These are phyloP conservation scores for Cavia aperea DNA, from an alignment of 2,113 vertebrate species.

Conservation along the genomic window DNA sequence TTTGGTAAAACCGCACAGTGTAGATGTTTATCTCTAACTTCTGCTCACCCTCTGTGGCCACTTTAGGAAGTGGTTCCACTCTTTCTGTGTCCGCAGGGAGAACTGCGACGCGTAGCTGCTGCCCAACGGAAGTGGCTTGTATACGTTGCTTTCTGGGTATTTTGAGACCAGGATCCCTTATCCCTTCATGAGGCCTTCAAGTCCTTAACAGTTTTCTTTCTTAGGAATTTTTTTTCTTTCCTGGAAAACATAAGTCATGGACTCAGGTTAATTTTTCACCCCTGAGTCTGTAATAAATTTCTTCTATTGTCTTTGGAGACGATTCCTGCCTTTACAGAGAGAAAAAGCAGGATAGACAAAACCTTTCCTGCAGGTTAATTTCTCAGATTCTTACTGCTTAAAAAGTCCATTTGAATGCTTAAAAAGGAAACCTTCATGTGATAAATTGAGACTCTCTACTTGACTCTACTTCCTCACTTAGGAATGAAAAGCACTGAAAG, in stretches of 20 bases:
- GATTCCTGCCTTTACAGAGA: neutral
- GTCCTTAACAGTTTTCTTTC: constrained; percentile 28
- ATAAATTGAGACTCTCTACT: constrained; percentile 34
- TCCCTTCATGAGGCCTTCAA: neutral
- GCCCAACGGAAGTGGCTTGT: constrained; percentile 21
- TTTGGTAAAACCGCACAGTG: constrained; percentile 48
- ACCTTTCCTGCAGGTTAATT: constrained; percentile 14
- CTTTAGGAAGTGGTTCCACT: constrained; percentile 56
- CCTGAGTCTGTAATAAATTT: constrained; percentile 29
- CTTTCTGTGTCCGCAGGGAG: constrained; percentile 28
- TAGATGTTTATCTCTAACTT: constrained; percentile 53
- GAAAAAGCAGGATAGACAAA: neutral
- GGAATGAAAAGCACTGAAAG: constrained; percentile 47
- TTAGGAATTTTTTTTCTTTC: neutral
- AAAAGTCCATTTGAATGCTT: constrained; percentile 17
- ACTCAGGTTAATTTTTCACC: constrained; percentile 26
- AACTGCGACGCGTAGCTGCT: neutral
- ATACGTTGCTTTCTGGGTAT: constrained; percentile 31
- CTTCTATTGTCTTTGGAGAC: neutral
- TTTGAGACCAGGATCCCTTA: constrained; percentile 15
- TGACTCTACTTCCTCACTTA: constrained; percentile 41
- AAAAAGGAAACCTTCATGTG: constrained; percentile 47
- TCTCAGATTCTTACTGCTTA: constrained; percentile 11
- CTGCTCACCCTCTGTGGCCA: constrained; percentile 40
- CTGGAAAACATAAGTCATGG: constrained; percentile 30